Evolutionary conservation across 2,797 vertebrate species (phyloP).

Genomic region (Coccyzus lansbergi): DNA sequence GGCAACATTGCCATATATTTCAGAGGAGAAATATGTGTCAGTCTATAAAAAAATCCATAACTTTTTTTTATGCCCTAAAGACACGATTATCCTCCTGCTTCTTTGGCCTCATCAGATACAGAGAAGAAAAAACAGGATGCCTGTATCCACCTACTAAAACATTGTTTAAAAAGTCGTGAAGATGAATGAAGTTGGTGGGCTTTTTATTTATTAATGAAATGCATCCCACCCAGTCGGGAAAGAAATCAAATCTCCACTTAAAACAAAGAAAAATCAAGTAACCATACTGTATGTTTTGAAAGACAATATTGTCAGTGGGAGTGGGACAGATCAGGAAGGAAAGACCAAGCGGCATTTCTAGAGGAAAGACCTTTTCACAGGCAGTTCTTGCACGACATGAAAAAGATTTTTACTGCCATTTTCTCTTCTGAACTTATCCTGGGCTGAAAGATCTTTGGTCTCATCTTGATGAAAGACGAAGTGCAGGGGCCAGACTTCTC

Average conservation of each 20-base stretch:
- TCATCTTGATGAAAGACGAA: conserved; percentile 38
- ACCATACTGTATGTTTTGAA: background rate
- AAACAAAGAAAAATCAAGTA: conserved; percentile 33
- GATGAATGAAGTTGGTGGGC: background rate
- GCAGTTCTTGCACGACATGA: background rate
- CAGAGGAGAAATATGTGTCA: conserved; percentile 16
- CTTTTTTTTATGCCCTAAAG: background rate
- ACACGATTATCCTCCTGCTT: background rate
- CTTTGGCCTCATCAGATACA: background rate
- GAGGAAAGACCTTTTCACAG: background rate
- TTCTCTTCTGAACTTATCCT: conserved; percentile 45
- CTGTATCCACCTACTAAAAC: background rate
- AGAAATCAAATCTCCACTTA: background rate
- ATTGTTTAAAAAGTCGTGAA: conserved; percentile 12
- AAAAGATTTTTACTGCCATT: conserved; percentile 36
- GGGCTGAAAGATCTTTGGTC: conserved; percentile 1
- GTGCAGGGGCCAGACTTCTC: conserved; percentile 5
- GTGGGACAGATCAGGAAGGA: background rate
- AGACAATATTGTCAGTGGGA: background rate
- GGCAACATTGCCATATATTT: background rate
- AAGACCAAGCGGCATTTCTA: background rate
- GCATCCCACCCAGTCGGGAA: conserved; percentile 8
- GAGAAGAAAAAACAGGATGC: background rate
- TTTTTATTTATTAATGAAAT: background rate
- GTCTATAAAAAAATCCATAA: background rate